phyloP scores from a whole-genome alignment of 2,888 invertebrate genomes.

The Ophraella communa region DNA sequence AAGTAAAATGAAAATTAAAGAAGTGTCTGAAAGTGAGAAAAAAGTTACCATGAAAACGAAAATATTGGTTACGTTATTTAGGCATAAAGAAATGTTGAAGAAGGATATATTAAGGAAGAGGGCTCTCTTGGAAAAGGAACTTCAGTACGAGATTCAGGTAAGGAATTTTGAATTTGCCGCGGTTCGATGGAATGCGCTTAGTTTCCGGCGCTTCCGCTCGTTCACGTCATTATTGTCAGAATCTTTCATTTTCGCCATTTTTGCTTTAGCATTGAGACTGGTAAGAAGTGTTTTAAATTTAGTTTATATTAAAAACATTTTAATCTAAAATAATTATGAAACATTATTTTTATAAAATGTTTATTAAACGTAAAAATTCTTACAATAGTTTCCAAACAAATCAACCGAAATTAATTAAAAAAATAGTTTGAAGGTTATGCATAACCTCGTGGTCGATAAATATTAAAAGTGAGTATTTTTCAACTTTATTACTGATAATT shows the following conservation, averaged over 20 bases:
- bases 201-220: background rate
- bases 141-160: conserved; percentile 89
- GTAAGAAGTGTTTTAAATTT: background rate
- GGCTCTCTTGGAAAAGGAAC: conserved; percentile 84
- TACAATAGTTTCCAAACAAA: too few relatives aligned
- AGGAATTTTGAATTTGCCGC: conserved; percentile 11
- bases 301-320: background rate
- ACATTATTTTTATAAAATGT: background rate
- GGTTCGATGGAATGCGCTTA: background rate
- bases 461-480: background rate
- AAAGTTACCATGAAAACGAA: conserved; percentile 63
- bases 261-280: background rate
- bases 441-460: background rate
- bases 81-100: conserved; percentile 90
- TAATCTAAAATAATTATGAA: background rate
- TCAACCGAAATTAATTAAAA: background rate
- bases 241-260: too few relatives aligned
- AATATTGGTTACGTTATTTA: conserved; percentile 78
- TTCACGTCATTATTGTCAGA: too few relatives aligned
- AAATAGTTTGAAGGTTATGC: background rate
- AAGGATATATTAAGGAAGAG: conserved; percentile 93
- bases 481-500: too few relatives aligned
- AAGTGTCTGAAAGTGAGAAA: conserved; percentile 61
- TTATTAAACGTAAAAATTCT: background rate
- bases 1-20: conserved; percentile 54